phyloP scores from a whole-genome alignment of 2,113 vertebrate genomes.

The Syrrhaptes paradoxus region DNA sequence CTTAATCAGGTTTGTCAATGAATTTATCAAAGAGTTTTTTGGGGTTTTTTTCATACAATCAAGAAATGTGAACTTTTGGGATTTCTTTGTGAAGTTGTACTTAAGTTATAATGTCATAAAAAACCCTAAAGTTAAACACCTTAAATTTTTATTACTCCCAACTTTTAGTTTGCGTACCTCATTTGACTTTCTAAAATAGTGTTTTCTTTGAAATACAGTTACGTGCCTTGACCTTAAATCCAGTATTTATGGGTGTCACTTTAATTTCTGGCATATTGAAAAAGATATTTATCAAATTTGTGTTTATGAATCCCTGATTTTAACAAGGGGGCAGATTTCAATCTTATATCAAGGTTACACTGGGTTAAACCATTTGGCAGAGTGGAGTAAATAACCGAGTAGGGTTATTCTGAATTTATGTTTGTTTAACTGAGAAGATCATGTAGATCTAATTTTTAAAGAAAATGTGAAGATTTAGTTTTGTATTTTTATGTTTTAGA shows the following conservation, averaged over 20 bases:
- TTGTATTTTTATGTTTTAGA: not conserved
- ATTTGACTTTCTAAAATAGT: not conserved
- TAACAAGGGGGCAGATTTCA: not conserved
- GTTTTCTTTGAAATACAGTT: not conserved
- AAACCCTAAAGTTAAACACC: accelerated
- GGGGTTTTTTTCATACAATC: accelerated
- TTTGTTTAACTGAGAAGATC: not conserved
- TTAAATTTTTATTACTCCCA: not conserved
- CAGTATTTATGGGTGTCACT: not conserved
- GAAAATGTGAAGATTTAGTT: not conserved
- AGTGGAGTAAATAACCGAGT: not conserved
- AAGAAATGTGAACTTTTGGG: not conserved
- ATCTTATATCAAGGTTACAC: not conserved
- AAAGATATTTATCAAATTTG: not conserved
- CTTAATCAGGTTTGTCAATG: not conserved
- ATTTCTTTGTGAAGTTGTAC: not conserved
- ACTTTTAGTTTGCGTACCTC: not conserved
- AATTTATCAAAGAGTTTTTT: no score
- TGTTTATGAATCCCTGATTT: not conserved
- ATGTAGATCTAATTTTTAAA: not conserved
- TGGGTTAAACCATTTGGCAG: not conserved
- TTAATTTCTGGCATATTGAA: not conserved
- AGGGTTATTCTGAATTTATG: not conserved
- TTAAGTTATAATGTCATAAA: not conserved
- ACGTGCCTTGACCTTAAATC: not conserved